Base-by-base conservation (phyloP, 2,113 vertebrate species). In the Sturnira hondurensis region DNA sequence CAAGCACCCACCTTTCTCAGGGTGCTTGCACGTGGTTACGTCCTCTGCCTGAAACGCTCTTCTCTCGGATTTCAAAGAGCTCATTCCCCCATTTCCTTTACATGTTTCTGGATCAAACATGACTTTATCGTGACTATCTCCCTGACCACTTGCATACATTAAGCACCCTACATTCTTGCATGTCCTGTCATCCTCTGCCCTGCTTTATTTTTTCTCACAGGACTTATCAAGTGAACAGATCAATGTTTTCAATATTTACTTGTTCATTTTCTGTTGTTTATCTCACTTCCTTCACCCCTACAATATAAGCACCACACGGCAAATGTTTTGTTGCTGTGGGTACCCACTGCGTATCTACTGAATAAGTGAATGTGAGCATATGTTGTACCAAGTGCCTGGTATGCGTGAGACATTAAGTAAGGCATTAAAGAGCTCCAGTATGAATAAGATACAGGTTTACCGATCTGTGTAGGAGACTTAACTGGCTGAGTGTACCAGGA, bases 361-460 rank as follows among this genome's bases (percentile, higher is more conserved):
- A 91, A 43, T 78, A 78, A 86, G 78, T 73, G 14, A 93, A 76
- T 73, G 4, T 50, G n/a, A 84, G 4, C 38, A 56, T 43, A 45
- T 43, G 11, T 63, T 65, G 28, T 63, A 73, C 19, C 38, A 15
- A 91, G 33, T 88, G 20, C 28, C 52, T 76, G 20, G 8, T 54
- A 54, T 84, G 26, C 43, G 73, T 20, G 43, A 89, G 33, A 89
- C 58, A 71, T 47, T 76, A 50, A 47, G 15, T 38, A 33, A 5
- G 31, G 15, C 43, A 68, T 80, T 74, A 58, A 86, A 90, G 20
- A 86, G 63, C 26, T 95, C 87, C 91, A 31, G 80, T 68, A 80
- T 83, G 86, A 93, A 54, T 76, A 85, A 87, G 38, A 16, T 33
- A 71, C 36, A 65, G 41, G 41, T 54, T 90, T 88, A 73, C 67